A percentile compares a stretch with the other conserved stretches of the same genome.
Conservation (phyloP, 2,113 vertebrate genomes). For the Apus apus region DNA sequence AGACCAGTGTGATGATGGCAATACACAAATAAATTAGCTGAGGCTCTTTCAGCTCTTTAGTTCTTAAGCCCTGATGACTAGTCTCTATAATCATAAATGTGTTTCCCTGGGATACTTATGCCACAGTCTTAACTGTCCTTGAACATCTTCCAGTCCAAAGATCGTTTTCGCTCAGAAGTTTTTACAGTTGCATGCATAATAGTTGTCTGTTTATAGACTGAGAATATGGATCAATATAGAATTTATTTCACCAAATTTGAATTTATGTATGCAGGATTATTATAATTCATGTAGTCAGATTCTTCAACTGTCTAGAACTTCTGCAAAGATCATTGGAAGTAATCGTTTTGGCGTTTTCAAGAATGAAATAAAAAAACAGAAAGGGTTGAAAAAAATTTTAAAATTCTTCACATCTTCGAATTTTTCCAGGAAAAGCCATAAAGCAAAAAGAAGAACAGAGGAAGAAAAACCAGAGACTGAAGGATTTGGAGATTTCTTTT, state of each 20-base stretch:
- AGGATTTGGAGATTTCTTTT: not conserved
- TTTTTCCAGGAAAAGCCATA: not conserved
- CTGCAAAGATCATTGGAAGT: rapidly evolving
- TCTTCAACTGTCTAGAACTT: not conserved
- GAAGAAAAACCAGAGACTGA: not conserved
- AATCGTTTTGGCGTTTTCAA: not conserved
- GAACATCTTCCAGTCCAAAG: not conserved
- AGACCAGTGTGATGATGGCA: not conserved
- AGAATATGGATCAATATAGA: not conserved
- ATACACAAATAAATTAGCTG: not conserved
- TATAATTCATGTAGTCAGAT: not conserved
- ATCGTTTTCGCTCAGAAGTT: rapidly evolving
- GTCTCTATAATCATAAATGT: not conserved
- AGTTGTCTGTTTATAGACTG: not conserved
- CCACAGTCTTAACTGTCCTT: not conserved
- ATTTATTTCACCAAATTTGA: not conserved
- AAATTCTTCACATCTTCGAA: not conserved
- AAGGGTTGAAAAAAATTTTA: not conserved
- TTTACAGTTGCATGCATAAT: not conserved
- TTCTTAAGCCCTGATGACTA: not conserved
- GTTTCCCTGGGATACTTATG: not conserved
- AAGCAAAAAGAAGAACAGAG: not conserved
- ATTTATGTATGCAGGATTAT: not conserved
- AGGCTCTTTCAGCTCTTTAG: not conserved
- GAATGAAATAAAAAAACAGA: not conserved